Conservation (phyloP, 2,888 invertebrate species). For the Rhaphigaster nebulosa region DNA sequence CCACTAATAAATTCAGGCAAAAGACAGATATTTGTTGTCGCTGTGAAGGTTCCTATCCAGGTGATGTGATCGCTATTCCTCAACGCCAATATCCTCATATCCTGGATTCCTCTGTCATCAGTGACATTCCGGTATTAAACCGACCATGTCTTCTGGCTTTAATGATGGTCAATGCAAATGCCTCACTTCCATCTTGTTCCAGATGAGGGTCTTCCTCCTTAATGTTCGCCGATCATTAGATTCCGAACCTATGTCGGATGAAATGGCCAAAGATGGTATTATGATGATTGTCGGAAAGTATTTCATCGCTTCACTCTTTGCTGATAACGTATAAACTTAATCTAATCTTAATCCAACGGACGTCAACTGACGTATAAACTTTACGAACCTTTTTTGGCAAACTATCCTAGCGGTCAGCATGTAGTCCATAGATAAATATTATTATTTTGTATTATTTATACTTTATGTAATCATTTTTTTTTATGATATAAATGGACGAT, state of each 20-base stretch:
- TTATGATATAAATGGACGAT: too few species aligned
- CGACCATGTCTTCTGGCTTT: slow-evolving; percentile 15
- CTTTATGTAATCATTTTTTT: too few species aligned
- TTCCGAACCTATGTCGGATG: background rate
- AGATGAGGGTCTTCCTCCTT: background rate
- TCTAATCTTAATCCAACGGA: too few species aligned
- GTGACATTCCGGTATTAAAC: slow-evolving; percentile 8
- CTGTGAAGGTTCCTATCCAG: too few species aligned
- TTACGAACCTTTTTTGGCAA: too few species aligned
- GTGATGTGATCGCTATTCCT: background rate
- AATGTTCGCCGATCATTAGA: background rate
- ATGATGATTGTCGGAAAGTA: background rate
- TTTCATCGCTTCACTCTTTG: background rate
- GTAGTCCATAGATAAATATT: too few species aligned
- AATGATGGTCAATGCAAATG: slow-evolving; percentile 44
- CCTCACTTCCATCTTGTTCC: slow-evolving; percentile 2
- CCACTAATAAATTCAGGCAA: too few species aligned
- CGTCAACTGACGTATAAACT: too few species aligned
- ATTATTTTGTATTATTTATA: too few species aligned
- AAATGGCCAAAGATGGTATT: background rate
- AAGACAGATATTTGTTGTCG: too few species aligned
- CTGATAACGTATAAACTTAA: background rate
- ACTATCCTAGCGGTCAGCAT: too few species aligned
- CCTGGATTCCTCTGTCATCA: slow-evolving; percentile 41
- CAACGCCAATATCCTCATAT: background rate